These are phyloP conservation scores for Phalera bucephala DNA, from an alignment of 2,888 invertebrate species.

Conservation along the genomic window DNA sequence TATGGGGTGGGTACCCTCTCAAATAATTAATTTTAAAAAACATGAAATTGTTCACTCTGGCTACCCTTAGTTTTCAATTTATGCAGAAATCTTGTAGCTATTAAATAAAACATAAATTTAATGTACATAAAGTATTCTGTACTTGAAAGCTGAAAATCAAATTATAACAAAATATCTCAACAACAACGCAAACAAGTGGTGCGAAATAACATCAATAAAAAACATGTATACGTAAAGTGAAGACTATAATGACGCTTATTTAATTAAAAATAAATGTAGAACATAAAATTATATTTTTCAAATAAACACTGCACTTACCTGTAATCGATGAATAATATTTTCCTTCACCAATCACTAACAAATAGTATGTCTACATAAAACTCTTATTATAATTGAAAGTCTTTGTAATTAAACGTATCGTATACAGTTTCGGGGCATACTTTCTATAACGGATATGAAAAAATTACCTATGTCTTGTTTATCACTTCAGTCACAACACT, in stretches of 20 bases:
- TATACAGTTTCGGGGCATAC: slow-evolving; percentile 1
- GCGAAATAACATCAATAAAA: too few species aligned
- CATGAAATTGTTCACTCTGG: too few species aligned
- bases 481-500: slow-evolving; percentile 30
- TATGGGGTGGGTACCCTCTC: too few species aligned
- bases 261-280: not conserved
- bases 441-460: slow-evolving; percentile 6
- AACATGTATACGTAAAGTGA: too few species aligned
- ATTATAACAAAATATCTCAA: too few species aligned
- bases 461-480: slow-evolving; percentile 36
- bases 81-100: too few species aligned
- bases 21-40: too few species aligned
- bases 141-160: too few species aligned
- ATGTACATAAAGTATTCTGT: too few species aligned
- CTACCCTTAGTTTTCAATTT: too few species aligned
- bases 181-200: too few species aligned
- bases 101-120: too few species aligned
- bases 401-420: slow-evolving; percentile 1
- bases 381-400: slow-evolving; percentile 4
- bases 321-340: slow-evolving; percentile 2
- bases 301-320: slow-evolving; percentile 27
- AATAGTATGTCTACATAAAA: slow-evolving; percentile 4
- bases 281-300: slow-evolving; percentile 5
- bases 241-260: not conserved
- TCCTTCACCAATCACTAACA: not conserved